Percentiles rank a stretch among this genome's conserved stretches.
These are phyloP conservation scores for Sapajus apella DNA, from an alignment of 2,113 vertebrate species.

Conservation along the genomic window DNA sequence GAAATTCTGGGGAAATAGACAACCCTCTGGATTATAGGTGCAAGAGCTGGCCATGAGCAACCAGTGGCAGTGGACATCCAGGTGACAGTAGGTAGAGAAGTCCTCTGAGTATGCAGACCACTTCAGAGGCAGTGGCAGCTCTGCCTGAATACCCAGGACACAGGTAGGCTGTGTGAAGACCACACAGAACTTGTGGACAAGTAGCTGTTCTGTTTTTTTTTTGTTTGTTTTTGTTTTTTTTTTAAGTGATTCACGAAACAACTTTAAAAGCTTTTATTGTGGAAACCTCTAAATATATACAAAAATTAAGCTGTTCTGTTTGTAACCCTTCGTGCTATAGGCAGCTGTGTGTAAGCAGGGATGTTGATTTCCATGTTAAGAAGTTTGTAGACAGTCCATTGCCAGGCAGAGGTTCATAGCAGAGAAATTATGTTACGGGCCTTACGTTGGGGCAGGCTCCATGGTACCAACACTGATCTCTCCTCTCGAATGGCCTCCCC, in stretches of 20 bases:
- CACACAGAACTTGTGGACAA: background rate
- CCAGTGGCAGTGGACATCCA: background rate
- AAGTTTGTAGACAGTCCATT: background rate
- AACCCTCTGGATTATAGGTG: background rate
- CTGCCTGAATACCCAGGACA: background rate
- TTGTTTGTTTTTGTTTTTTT: too few relatives aligned
- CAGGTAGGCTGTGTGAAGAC: rapidly evolving
- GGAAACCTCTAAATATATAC: too few relatives aligned
- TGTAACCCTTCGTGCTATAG: background rate
- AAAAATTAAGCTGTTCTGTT: too few relatives aligned
- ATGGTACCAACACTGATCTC: background rate
- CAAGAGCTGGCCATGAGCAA: too few relatives aligned
- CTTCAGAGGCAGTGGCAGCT: background rate
- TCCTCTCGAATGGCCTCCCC: background rate
- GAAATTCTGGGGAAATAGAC: background rate
- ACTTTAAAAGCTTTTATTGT: too few relatives aligned
- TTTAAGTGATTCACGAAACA: too few relatives aligned
- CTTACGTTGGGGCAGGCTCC: too few relatives aligned
- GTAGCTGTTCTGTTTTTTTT: too few relatives aligned
- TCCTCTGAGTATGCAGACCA: background rate
- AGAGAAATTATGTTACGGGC: background rate
- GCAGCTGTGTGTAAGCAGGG: background rate
- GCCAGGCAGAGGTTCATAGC: background rate
- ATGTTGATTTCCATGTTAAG: too few relatives aligned
- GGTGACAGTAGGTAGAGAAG: background rate